These are phyloP conservation scores for Temnothorax rugatulus DNA, from an alignment of 2,888 invertebrate species.

Conservation along the genomic window DNA sequence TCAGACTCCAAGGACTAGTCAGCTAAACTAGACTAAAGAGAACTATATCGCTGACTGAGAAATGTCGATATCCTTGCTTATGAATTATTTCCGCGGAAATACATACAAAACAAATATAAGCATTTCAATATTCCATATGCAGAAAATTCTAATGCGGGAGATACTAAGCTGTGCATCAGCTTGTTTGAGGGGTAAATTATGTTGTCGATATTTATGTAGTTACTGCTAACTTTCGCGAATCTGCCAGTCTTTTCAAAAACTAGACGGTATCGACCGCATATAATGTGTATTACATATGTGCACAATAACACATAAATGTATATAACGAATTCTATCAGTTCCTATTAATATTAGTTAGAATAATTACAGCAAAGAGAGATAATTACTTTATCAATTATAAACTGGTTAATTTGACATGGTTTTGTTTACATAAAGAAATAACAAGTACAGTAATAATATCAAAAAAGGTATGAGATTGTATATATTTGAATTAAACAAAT, in stretches of 20 bases:
- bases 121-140: neutral
- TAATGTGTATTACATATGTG: neutral
- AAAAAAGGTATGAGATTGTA: neutral
- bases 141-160: neutral
- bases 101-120: neutral
- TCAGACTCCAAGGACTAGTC: neutral
- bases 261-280: neutral
- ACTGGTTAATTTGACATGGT: neutral
- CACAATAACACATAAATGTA: neutral
- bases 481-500: neutral
- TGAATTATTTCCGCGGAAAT: neutral
- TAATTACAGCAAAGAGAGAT: neutral
- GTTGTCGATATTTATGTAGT: neutral
- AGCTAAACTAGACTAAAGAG: neutral
- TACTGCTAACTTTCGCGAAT: neutral
- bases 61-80: neutral
- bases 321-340: neutral
- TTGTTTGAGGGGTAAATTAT: conserved; percentile 9
- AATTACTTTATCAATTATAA: neutral
- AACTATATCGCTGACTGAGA: neutral
- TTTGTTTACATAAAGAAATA: neutral
- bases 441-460: conserved; percentile 1
- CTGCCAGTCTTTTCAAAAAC: conserved; percentile 23
- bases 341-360: neutral
- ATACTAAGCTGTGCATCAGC: neutral